Percentiles rank a stretch among this genome's conserved stretches.
These are phyloP conservation scores for Caenorhabditis drosophilae DNA, from an alignment of 2,888 invertebrate species.

Conservation along the genomic window DNA sequence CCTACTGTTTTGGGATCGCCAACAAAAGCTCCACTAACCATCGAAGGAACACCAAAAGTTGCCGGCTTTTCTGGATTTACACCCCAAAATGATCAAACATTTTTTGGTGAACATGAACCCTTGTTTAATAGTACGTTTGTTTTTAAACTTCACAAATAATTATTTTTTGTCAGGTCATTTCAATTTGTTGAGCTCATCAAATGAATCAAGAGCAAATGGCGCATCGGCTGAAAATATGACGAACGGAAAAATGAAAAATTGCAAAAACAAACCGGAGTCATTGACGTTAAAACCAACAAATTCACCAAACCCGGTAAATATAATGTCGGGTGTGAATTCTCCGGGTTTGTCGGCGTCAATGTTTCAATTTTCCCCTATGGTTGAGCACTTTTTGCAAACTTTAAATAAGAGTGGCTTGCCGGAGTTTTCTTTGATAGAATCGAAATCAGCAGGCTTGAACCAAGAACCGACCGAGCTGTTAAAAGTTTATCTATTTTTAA, in stretches of 20 bases:
- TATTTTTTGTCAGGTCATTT: too few relatives aligned
- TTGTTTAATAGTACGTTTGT: conserved; percentile 10
- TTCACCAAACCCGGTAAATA: neutral
- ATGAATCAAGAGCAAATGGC: neutral
- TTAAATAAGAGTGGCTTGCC: conserved; percentile 22
- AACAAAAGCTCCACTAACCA: conserved; percentile 14
- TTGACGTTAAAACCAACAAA: conserved; percentile 20
- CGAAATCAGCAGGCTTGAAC: conserved; percentile 33
- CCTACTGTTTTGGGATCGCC: conserved; percentile 39
- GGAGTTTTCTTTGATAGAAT: conserved; percentile 10
- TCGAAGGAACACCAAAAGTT: conserved; percentile 33
- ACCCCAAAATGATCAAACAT: conserved; percentile 45
- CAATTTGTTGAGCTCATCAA: too few relatives aligned
- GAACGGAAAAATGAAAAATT: neutral
- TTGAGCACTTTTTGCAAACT: conserved; percentile 64
- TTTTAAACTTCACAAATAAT: neutral
- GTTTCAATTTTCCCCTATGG: conserved; percentile 68
- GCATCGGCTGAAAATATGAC: neutral
- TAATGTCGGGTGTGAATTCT: conserved; percentile 13
- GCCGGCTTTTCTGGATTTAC: conserved; percentile 38
- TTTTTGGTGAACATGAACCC: conserved; percentile 57
- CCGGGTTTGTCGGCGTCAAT: conserved; percentile 57
- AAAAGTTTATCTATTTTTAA: conserved; percentile 13
- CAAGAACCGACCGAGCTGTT: conserved; percentile 36
- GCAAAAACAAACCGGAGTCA: conserved; percentile 15